Evolutionary conservation across 2,113 vertebrate genomes (phyloP), one percentile per base, ranked within the genome.

Genomic region (Ptychochromis oligacanthus): DNA sequence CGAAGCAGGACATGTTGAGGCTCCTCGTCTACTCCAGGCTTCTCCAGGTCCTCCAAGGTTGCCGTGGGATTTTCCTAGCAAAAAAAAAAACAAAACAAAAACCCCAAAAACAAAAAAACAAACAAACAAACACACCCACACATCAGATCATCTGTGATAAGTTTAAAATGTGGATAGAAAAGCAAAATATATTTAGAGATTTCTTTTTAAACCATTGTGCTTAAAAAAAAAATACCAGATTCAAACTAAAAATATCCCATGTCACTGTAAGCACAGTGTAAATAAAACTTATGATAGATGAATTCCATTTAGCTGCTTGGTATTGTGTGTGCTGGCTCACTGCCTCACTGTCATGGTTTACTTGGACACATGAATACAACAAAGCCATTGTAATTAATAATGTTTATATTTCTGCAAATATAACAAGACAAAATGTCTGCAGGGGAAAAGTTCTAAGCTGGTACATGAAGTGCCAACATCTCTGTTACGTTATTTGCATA

Each of bases 11-110:
- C 98, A 0, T 99, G 98, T 94, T 99, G 98, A 0, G 98, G 98
- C 28, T 99, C 98, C 91, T 99, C 98, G 2, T 99, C 98, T 61
- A 99, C 98, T 0, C 98, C 98, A 0, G 98, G 98, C 86, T 99
- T 99, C 93, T 99, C 98, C 86, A 99, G 89, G 91, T 99, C 98
- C 92, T 99, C 98, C 7, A 99, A 93, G 6, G 98, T 98, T 46
- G 98, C 98, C 2, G 96, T 97, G 11, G 98, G 98, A 82, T 99
- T 99, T 89, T 99, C 98, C 98, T 28, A 18, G 28, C 22, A 5
- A 81, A 38, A 34, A 62, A n/a, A 18, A 20, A 7, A 67, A 18
- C 26, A 13, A 22, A 70, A 13, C 22, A 74, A 40, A 28, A n/a
- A 77, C 40, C 4, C 15, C 6, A 7, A 22, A 10, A 38, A 38